Conservation (phyloP, 1,140 invertebrate species). For the Eufriesea mexicana region DNA sequence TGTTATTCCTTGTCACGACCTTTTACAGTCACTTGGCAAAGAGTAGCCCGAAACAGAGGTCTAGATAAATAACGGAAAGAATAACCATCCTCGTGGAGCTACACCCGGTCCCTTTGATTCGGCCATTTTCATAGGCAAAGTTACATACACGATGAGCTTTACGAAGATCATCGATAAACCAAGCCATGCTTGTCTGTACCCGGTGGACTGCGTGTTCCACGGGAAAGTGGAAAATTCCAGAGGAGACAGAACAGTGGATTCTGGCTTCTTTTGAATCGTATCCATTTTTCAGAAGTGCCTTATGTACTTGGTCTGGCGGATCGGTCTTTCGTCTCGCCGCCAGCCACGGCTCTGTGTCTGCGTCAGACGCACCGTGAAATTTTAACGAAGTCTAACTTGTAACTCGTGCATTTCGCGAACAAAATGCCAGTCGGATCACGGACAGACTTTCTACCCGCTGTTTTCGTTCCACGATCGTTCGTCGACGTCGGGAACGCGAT, state of each 20-base stretch:
- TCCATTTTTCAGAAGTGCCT: constrained; percentile 51
- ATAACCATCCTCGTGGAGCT: not conserved
- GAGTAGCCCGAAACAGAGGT: too few relatives aligned
- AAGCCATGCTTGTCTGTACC: not conserved
- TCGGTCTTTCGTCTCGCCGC: not conserved
- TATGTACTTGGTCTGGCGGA: not conserved
- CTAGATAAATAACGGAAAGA: not conserved
- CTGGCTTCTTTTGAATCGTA: constrained; percentile 46
- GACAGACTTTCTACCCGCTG: too few relatives aligned
- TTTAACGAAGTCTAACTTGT: constrained; percentile 64
- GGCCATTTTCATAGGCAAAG: not conserved
- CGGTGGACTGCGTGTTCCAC: too few relatives aligned
- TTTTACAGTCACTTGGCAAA: too few relatives aligned
- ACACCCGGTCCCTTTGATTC: not conserved
- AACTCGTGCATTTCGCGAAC: constrained; percentile 43
- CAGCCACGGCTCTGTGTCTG: constrained; percentile 3
- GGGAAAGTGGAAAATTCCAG: not conserved
- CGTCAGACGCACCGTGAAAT: constrained; percentile 57
- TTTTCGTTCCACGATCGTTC: not conserved
- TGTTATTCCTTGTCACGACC: too few relatives aligned
- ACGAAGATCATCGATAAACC: not conserved
- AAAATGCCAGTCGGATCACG: constrained; percentile 10
- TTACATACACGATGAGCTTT: not conserved
- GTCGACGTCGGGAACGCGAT: too few relatives aligned
- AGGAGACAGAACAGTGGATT: constrained; percentile 21